Evolutionary conservation across 1,140 invertebrate genomes (phyloP).

Genomic region (Aphelenchoides avenae): DNA sequence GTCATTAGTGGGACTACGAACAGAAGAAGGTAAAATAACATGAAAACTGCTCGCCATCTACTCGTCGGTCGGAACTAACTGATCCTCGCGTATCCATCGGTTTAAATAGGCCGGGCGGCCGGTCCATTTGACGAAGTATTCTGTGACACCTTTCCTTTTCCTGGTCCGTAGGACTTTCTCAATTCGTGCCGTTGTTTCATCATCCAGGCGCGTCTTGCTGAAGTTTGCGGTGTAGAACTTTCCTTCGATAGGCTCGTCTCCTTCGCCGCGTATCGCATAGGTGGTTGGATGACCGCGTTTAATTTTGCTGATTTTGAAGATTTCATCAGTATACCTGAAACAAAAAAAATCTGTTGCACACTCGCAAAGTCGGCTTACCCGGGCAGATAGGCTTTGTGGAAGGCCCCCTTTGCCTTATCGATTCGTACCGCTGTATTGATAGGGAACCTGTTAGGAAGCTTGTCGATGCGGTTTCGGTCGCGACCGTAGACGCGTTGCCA

Average conservation of each 20-base stretch:
- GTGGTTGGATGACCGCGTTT: neutral
- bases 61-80: no score
- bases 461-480: no score
- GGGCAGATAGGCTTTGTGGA: conserved; percentile 11
- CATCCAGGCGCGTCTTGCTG: neutral
- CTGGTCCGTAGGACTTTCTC: no score
- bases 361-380: no score
- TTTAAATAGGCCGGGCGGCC: no score
- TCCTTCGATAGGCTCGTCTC: neutral
- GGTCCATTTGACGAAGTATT: conserved; percentile 22
- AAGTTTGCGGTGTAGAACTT: neutral
- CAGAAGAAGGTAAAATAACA: no score
- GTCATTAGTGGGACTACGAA: no score
- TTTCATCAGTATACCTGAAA: conserved; percentile 25
- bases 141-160: conserved; percentile 1
- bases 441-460: no score
- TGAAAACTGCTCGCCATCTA: no score
- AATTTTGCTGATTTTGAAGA: conserved; percentile 6
- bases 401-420: conserved; percentile 2
- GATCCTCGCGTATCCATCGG: no score
- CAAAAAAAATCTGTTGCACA: no score
- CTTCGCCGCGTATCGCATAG: conserved; percentile 10
- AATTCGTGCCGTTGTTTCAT: neutral
- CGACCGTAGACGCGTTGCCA: conserved; percentile 17
- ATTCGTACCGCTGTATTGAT: neutral